Percentiles rank a stretch among this genome's conserved stretches.
These are phyloP conservation scores for Haemorhous mexicanus DNA, from an alignment of 2,113 vertebrate genomes.

Conservation along the genomic window DNA sequence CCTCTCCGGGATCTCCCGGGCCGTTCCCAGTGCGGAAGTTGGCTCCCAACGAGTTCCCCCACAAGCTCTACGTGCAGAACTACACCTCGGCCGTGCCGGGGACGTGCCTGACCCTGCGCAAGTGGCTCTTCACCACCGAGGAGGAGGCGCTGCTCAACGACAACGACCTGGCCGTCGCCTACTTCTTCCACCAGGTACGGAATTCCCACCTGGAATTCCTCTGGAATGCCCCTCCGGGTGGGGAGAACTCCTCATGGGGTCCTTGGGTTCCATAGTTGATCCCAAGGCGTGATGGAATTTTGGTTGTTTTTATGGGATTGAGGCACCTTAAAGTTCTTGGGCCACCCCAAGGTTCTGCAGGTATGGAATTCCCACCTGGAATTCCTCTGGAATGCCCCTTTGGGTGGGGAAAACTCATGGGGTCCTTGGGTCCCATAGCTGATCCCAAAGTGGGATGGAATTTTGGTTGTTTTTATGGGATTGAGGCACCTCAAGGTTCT, in stretches of 20 bases:
- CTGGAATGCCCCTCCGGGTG: accelerated
- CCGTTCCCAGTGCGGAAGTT: conserved; percentile 25
- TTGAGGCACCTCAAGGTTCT: too few species aligned
- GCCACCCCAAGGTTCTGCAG: conserved; percentile 62
- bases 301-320: too few species aligned
- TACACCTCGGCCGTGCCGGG: conserved; percentile 94
- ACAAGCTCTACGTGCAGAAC: conserved; percentile 98
- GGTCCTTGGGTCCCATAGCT: accelerated
- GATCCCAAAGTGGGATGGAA: not conserved
- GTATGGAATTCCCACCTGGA: not conserved
- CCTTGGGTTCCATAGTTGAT: accelerated
- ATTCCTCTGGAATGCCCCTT: not conserved
- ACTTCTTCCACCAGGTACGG: conserved; percentile 92
- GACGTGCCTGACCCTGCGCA: conserved; percentile 90
- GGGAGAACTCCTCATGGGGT: accelerated
- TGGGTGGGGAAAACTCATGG: accelerated
- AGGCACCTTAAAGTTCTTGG: accelerated
- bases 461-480: not conserved
- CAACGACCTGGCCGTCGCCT: conserved; percentile 90
- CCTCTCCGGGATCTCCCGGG: not conserved
- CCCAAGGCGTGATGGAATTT: not conserved
- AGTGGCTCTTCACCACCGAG: conserved; percentile 95
- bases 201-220: not conserved
- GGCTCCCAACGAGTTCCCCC: conserved; percentile 95
- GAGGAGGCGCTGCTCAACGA: conserved; percentile 92